Conservation (phyloP, 2,797 vertebrate species). For the Yasuhikotakia modesta region DNA sequence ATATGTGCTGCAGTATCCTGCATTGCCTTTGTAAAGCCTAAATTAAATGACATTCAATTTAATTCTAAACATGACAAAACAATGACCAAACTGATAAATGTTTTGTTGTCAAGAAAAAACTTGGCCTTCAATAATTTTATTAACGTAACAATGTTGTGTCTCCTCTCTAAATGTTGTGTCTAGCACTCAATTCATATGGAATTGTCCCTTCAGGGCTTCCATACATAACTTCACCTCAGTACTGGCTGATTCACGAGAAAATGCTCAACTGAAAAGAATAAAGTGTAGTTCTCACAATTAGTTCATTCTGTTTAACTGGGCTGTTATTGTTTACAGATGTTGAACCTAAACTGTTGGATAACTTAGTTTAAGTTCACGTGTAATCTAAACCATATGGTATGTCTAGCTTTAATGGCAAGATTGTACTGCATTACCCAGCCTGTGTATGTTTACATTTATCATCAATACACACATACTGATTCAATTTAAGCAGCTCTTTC, state of each 20-base stretch:
- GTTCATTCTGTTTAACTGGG: slow-evolving; percentile 25
- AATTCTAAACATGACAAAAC: slow-evolving; percentile 18
- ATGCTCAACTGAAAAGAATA: slow-evolving; percentile 26
- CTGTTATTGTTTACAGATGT: slow-evolving; percentile 53
- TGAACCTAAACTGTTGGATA: slow-evolving; percentile 33
- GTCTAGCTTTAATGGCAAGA: not conserved
- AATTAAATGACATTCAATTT: slow-evolving; percentile 31
- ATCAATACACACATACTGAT: slow-evolving; percentile 39
- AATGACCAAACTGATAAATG: slow-evolving; percentile 46
- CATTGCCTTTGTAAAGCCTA: slow-evolving; percentile 85
- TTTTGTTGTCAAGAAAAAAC: too few species aligned
- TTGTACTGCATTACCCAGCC: slow-evolving; percentile 8
- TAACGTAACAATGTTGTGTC: not conserved
- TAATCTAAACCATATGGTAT: slow-evolving; percentile 49
- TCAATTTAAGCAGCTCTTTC: slow-evolving; percentile 22
- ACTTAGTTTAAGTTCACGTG: slow-evolving; percentile 45
- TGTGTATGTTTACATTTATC: slow-evolving; percentile 43
- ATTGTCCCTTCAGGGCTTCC: slow-evolving; percentile 14
- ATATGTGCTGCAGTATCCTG: slow-evolving; percentile 91
- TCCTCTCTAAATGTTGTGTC: too few species aligned
- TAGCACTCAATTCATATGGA: not conserved
- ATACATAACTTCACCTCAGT: not conserved
- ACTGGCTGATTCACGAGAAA: slow-evolving; percentile 7
- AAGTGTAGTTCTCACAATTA: slow-evolving; percentile 43
- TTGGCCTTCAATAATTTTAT: too few species aligned